Percentiles rank a stretch among this genome's conserved stretches.
Evolutionary conservation across 2,888 invertebrate species (phyloP).

Genomic region (Homarus gammarus): DNA sequence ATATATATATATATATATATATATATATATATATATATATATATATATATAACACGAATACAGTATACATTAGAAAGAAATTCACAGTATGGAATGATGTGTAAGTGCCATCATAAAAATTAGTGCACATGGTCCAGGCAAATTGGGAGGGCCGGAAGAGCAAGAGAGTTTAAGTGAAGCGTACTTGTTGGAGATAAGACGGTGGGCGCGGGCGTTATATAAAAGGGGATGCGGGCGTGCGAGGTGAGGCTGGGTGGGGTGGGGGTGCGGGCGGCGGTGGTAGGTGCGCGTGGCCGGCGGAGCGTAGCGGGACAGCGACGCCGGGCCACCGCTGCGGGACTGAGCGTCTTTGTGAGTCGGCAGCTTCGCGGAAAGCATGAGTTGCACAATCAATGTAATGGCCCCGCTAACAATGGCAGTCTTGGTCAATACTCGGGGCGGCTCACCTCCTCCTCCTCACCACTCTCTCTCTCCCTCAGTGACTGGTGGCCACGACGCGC

Average conservation of each 20-base stretch:
- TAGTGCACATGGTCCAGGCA: neutral
- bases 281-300: conserved; percentile 20
- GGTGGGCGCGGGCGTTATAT: conserved; percentile 33
- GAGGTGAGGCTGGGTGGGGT: conserved; percentile 12
- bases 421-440: conserved; percentile 72
- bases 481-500: neutral
- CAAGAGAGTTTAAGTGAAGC: neutral
- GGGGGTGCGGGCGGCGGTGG: conserved; percentile 22
- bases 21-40: conserved; percentile 8
- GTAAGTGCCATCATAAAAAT: too few relatives aligned
- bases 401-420: conserved; percentile 73
- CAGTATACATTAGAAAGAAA: too few relatives aligned
- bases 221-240: conserved; percentile 4
- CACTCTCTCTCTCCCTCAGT: conserved; percentile 25
- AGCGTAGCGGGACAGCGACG: conserved; percentile 50
- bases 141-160: neutral
- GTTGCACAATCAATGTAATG: conserved; percentile 75
- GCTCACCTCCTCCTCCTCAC: conserved; percentile 40
- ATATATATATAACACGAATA: neutral
- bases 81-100: too few relatives aligned
- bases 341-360: conserved; percentile 60
- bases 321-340: conserved; percentile 30
- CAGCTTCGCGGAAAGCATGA: conserved; percentile 71
- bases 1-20: conserved; percentile 8
- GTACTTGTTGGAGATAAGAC: neutral